Conservation (phyloP, 1,140 invertebrate species). For the Reticulitermes speratus region DNA sequence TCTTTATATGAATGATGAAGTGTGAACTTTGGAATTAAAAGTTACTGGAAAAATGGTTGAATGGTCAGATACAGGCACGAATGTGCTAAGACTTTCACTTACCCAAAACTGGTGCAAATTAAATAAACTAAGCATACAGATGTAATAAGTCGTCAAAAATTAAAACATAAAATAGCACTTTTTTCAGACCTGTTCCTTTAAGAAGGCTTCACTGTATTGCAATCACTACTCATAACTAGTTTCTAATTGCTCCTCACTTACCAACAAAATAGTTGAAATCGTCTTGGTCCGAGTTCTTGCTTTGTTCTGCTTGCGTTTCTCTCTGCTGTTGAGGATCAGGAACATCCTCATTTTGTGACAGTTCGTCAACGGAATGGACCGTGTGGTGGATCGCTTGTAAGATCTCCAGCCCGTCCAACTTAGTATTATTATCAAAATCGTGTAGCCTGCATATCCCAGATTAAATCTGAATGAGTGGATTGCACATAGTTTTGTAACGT, state of each 20-base stretch:
- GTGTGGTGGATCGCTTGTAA: constrained; percentile 55
- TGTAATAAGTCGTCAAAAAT: no score
- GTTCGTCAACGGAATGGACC: constrained; percentile 42
- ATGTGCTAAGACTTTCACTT: no score
- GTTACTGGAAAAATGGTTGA: no score
- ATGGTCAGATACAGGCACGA: no score
- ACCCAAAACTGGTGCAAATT: no score
- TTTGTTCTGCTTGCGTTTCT: neutral
- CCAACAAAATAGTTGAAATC: constrained; percentile 38
- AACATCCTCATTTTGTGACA: neutral
- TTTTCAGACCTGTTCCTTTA: no score
- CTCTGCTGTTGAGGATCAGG: neutral
- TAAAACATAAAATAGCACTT: no score
- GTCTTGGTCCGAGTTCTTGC: constrained; percentile 20
- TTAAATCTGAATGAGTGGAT: neutral
- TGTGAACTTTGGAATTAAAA: no score
- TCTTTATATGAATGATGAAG: no score
- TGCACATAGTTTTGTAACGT: neutral
- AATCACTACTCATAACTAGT: no score
- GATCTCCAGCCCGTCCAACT: constrained; percentile 78
- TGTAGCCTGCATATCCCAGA: constrained; percentile 58
- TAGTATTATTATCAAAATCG: constrained; percentile 77
- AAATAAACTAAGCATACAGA: no score
- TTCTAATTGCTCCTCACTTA: constrained; percentile 21
- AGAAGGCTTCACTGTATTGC: no score